Evolutionary conservation across 1,140 invertebrate species (phyloP).

Genomic region (Tetraneura akinire): DNA sequence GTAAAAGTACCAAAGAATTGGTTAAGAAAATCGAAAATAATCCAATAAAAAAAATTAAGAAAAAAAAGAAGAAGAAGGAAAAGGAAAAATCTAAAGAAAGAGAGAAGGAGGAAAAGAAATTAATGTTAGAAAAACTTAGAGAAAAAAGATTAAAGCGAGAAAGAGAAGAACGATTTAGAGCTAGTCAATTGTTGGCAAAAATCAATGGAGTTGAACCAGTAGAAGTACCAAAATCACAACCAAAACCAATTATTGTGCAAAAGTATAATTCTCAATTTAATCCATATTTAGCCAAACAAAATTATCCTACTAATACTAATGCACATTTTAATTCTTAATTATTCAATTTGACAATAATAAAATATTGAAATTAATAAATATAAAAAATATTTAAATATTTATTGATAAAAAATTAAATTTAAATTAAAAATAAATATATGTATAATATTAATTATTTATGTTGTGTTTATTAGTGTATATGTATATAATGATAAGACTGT

Average conservation of each 20-base stretch:
- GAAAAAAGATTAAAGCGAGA: constrained; percentile 79
- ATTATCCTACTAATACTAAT: constrained; percentile 59
- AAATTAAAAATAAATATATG: too few species aligned
- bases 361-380: too few species aligned
- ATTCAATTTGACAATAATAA: neutral
- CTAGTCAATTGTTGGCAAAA: constrained; percentile 71
- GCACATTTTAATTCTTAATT: neutral
- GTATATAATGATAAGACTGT: too few species aligned
- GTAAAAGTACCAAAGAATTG: constrained; percentile 65
- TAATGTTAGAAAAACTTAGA: constrained; percentile 73
- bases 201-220: constrained; percentile 62
- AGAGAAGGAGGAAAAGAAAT: constrained; percentile 60
- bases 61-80: constrained; percentile 59
- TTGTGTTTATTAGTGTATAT: too few species aligned
- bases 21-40: constrained; percentile 62
- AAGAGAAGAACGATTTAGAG: constrained; percentile 70
- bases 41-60: constrained; percentile 57
- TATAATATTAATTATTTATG: too few species aligned
- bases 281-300: constrained; percentile 82
- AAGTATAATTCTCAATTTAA: constrained; percentile 94
- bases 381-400: too few species aligned
- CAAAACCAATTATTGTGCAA: constrained; percentile 62
- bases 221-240: constrained; percentile 55
- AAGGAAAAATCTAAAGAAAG: constrained; percentile 58
- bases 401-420: neutral